Conservation (phyloP, 2,888 invertebrate genomes). For the Polydrusus tereticollis region DNA sequence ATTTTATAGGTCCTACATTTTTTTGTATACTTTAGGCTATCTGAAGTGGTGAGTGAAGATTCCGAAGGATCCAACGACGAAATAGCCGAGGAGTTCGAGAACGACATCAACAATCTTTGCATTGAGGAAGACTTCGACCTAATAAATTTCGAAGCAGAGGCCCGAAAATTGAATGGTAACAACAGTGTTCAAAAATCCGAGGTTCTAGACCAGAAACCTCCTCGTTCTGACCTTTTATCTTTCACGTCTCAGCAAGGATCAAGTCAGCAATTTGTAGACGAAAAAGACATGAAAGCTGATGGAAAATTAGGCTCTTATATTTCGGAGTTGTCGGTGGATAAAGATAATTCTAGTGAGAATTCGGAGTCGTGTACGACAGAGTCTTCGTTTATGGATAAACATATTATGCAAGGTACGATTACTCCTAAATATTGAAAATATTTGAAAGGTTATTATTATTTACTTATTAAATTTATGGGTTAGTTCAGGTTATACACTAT, state of each 20-base stretch:
- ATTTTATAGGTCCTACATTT: background rate
- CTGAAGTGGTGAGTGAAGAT: conserved; percentile 71
- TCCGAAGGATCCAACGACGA: conserved; percentile 66
- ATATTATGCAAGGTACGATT: conserved; percentile 45
- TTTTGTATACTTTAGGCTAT: conserved; percentile 62
- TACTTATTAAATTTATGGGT: too few species aligned
- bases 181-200: conserved; percentile 22
- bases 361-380: conserved; percentile 15
- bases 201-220: too few species aligned
- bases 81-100: conserved; percentile 71
- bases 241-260: conserved; percentile 11
- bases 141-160: conserved; percentile 60
- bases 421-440: too few species aligned
- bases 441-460: too few species aligned
- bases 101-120: conserved; percentile 70
- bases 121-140: conserved; percentile 64
- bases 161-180: conserved; percentile 46
- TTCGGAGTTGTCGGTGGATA: conserved; percentile 7
- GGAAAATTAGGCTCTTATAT: background rate
- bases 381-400: conserved; percentile 33
- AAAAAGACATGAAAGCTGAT: background rate
- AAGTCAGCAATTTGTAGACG: background rate
- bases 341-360: background rate
- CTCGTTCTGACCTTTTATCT: conserved; percentile 10
- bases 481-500: too few species aligned